Base-by-base conservation (phyloP, 1,140 invertebrate genomes). In the Heterodera schachtii region DNA sequence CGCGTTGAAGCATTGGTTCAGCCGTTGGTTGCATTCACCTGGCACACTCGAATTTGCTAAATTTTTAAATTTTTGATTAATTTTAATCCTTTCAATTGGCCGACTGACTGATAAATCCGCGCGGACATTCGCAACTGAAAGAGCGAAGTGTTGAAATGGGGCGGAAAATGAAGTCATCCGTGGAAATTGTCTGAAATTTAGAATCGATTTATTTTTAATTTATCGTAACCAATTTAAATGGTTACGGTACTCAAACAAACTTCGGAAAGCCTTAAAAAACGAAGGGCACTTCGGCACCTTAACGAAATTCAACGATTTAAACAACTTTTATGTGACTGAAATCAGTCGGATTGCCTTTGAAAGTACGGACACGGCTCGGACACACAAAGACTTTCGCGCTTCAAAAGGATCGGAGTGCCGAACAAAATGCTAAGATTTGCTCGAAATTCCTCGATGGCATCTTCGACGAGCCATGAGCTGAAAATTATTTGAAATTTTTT, bases 321-420 rank as follows among this genome's bases (percentile, higher is more conserved):
- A 11, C 49, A 52, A 52, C 11, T 52, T 52, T 60, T 11, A 19
- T 41, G 5, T 71, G 69, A 4, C 3, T 5, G 31, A 31, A 31
- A 31, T 31, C 31, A 31, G 31, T 43, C 9, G 4, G 41, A 13
- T 71, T 71, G 69, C 87, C 95, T 94, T 90, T 98, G 96, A 90
- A 94, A 98, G 90, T 98, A 97, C 0, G 96, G 91, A 88, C 97
- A 99, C 0, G 96, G 96, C 89, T 99, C 97, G 31, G 94, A 92
- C 0, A 97, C 94, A 90, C 97, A 99, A 0, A 98, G 92, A 90
- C 98, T 97, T 90, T 98, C 97, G 89, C 97, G 96, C 90, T 98
- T 98, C 0, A 96, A 95, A 3, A 98, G 90, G 0, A 98, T 94
- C 92, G 95, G 86, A 31, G 88, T 49, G 77, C 74, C 79, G 69